phyloP scores from a whole-genome alignment of 2,797 vertebrate species.

The Phaenicophaeus curvirostris region DNA sequence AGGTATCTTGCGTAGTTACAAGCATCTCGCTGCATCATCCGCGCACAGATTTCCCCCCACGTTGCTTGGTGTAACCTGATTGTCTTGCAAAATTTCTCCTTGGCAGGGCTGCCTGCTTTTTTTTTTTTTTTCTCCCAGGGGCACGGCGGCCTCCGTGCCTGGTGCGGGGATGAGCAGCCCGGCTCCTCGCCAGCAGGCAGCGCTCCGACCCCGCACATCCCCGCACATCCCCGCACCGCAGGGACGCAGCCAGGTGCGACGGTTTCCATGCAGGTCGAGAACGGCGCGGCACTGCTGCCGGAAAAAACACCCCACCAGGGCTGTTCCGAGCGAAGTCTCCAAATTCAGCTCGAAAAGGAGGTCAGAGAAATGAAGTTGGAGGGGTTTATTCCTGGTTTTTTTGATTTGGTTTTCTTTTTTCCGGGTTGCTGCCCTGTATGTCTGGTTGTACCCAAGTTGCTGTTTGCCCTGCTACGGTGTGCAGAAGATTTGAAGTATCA shows the following conservation, averaged over 20 bases:
- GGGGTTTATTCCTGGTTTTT: too few relatives aligned
- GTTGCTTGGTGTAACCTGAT: neutral
- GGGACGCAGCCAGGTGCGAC: too few relatives aligned
- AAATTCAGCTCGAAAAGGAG: neutral
- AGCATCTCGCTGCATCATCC: neutral
- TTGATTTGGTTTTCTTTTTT: neutral
- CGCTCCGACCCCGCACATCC: neutral
- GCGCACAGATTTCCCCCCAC: neutral
- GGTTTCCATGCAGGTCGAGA: neutral
- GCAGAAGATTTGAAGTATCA: neutral
- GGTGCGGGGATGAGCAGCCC: neutral
- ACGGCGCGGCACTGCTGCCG: neutral
- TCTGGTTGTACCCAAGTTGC: neutral
- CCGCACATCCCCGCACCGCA: too few relatives aligned
- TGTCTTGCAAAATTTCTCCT: neutral
- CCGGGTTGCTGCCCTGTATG: neutral
- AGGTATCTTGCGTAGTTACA: neutral
- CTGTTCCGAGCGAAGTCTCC: neutral
- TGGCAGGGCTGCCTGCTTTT: neutral
- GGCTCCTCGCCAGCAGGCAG: neutral
- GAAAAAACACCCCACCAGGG: accelerated
- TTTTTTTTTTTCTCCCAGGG: neutral
- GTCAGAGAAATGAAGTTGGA: neutral
- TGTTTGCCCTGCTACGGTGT: neutral
- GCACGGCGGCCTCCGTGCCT: too few relatives aligned